These are phyloP conservation scores for Anthoscopus minutus DNA, from an alignment of 2,113 vertebrate species.

Conservation along the genomic window DNA sequence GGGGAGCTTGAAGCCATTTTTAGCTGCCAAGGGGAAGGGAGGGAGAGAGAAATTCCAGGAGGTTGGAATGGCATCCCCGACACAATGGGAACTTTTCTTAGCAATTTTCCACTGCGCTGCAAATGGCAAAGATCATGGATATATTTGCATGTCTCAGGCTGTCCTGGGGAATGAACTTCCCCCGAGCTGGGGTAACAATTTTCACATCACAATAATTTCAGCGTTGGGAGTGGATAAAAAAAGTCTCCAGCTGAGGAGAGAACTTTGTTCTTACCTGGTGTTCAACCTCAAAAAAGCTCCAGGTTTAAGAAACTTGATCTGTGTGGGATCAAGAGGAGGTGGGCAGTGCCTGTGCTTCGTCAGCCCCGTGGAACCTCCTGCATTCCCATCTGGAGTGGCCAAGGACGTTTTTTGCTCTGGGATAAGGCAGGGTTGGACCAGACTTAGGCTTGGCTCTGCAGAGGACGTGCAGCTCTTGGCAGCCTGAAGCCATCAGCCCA, in stretches of 20 bases:
- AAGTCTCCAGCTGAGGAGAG: not conserved
- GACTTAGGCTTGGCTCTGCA: not conserved
- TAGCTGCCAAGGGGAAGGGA: not conserved
- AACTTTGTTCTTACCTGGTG: not conserved
- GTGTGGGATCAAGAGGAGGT: not conserved
- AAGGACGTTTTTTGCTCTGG: not conserved
- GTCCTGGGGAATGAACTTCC: not conserved
- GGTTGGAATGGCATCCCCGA: not conserved
- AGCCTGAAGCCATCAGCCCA: constrained; percentile 28
- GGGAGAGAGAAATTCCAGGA: not conserved
- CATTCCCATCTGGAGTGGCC: not conserved
- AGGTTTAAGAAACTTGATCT: not conserved
- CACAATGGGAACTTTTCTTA: constrained; percentile 57
- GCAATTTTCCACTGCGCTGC: constrained; percentile 48
- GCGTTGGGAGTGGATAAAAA: accelerated
- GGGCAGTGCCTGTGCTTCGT: not conserved
- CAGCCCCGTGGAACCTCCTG: not conserved
- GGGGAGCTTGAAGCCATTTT: not conserved
- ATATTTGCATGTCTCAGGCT: not conserved
- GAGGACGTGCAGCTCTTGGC: not conserved
- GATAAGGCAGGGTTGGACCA: not conserved
- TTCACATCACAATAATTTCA: not conserved
- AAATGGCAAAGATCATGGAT: constrained; percentile 20
- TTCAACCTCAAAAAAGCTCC: not conserved
- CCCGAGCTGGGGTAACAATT: not conserved